Percentiles rank a stretch among this genome's conserved stretches.
phyloP scores from a whole-genome alignment of 2,888 invertebrate species.

The Ypsolopha sequella region DNA sequence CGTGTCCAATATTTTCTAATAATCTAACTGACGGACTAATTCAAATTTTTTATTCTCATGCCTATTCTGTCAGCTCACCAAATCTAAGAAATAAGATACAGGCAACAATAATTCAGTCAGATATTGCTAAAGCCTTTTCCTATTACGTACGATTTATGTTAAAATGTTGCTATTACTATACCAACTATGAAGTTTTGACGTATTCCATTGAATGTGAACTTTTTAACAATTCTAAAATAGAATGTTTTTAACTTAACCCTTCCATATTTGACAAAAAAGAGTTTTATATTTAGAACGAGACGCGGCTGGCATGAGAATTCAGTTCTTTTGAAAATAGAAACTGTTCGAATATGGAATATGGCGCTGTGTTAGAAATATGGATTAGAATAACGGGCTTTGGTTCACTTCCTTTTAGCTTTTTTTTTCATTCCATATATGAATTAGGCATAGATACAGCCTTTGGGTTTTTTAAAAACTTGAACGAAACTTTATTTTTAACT shows the following conservation, averaged over 20 bases:
- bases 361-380: conserved; percentile 38
- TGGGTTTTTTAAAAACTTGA: background rate
- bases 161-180: background rate
- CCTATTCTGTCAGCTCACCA: too few species aligned
- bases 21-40: too few species aligned
- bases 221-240: conserved; percentile 70
- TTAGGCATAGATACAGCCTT: background rate
- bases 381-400: conserved; percentile 36
- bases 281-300: conserved; percentile 63
- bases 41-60: too few species aligned
- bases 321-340: conserved; percentile 63
- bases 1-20: too few species aligned
- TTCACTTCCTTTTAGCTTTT: conserved; percentile 9
- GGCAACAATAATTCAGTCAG: too few species aligned
- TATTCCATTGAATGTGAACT: conserved; percentile 69
- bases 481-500: background rate
- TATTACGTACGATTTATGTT: background rate
- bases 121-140: too few species aligned
- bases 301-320: conserved; percentile 59
- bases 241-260: conserved; percentile 70
- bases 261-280: conserved; percentile 69
- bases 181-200: conserved; percentile 61
- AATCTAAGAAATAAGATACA: too few species aligned
- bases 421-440: conserved; percentile 11
- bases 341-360: conserved; percentile 47